These are phyloP conservation scores for Temnothorax ravouxi DNA, from an alignment of 2,888 invertebrate genomes.

Conservation along the genomic window DNA sequence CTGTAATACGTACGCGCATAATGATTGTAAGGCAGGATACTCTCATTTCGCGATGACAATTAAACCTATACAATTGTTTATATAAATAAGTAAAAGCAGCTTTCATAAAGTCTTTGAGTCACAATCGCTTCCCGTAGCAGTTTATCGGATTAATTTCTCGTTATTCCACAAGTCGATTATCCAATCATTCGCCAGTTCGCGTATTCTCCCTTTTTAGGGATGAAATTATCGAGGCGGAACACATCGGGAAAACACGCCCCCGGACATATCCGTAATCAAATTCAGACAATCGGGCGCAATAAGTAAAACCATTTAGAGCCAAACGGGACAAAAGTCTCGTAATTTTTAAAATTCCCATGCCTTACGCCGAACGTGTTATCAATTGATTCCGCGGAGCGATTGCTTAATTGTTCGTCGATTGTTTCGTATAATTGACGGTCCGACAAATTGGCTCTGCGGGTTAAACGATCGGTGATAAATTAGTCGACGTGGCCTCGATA, in stretches of 20 bases:
- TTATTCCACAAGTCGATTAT: constrained; percentile 39
- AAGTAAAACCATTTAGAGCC: constrained; percentile 14
- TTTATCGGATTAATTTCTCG: constrained; percentile 49
- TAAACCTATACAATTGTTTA: background rate
- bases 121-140: background rate
- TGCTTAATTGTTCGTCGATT: constrained; percentile 71
- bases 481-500: constrained; percentile 52
- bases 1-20: background rate
- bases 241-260: background rate
- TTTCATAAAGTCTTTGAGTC: background rate
- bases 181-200: constrained; percentile 19
- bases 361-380: constrained; percentile 50
- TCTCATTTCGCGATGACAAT: background rate
- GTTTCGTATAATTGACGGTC: constrained; percentile 72
- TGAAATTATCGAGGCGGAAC: constrained; percentile 4
- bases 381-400: constrained; percentile 66
- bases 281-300: constrained; percentile 29
- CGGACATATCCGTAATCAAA: constrained; percentile 1
- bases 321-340: background rate
- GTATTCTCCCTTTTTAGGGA: constrained; percentile 15
- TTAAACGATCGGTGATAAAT: constrained; percentile 73
- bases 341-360: constrained; percentile 34
- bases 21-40: background rate
- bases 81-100: constrained; percentile 11
- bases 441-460: constrained; percentile 67